Conservation (phyloP, 2,113 vertebrate species). For the Charina bottae region DNA sequence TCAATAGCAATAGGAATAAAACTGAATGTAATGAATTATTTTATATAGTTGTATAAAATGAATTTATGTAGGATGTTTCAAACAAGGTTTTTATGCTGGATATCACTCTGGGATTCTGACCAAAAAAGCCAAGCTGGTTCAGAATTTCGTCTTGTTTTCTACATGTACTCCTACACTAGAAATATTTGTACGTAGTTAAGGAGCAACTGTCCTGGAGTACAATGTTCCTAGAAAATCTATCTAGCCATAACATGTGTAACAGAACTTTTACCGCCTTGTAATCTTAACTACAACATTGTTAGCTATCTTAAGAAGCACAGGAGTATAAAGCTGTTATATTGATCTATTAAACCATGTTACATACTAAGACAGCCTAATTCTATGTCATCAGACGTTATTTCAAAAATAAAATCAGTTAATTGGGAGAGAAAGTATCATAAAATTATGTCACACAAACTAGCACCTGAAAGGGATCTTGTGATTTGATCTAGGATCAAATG, state of each 20-base stretch:
- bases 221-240: constrained; percentile 37
- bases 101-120: not conserved
- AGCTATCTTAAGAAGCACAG: not conserved
- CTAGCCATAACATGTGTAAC: not conserved
- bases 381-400: not conserved
- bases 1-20: not conserved
- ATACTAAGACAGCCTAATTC: not conserved
- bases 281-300: not conserved
- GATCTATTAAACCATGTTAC: not conserved
- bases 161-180: not conserved
- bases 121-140: not conserved
- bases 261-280: not conserved
- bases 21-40: not conserved
- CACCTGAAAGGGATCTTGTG: not conserved
- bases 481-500: no score
- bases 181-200: not conserved
- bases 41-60: not conserved
- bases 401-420: not conserved
- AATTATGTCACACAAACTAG: not conserved
- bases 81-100: not conserved
- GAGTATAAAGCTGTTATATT: not conserved
- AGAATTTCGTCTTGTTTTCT: not conserved
- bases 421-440: not conserved
- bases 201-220: not conserved
- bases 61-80: not conserved